A percentile compares a stretch with the other conserved stretches of the same genome.
Conservation (phyloP, 1,140 invertebrate species). For the Bradysia coprophila region DNA sequence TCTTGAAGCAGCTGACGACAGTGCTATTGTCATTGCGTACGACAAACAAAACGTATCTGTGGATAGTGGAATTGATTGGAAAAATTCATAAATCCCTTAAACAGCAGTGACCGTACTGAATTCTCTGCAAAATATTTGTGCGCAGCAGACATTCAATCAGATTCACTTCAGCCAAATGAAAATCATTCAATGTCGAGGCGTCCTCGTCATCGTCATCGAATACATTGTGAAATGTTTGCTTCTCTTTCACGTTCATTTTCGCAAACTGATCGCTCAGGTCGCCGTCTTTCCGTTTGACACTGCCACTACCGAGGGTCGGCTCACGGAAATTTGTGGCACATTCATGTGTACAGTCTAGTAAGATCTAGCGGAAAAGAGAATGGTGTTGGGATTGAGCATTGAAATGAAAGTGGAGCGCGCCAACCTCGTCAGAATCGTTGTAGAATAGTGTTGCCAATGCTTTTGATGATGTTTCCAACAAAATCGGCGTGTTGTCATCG, state of each 20-base stretch:
- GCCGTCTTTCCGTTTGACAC: not conserved
- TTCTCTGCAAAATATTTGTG: conserved; percentile 53
- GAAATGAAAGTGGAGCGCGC: no score
- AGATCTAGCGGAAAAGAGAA: conserved; percentile 5
- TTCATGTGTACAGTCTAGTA: conserved; percentile 44
- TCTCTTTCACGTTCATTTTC: not conserved
- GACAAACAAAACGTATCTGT: conserved; percentile 45
- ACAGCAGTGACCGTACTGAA: conserved; percentile 26
- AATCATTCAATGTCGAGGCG: conserved; percentile 55
- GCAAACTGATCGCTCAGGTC: conserved; percentile 8
- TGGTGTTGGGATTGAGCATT: no score
- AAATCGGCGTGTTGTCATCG: conserved; percentile 58
- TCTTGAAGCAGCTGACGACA: conserved; percentile 45
- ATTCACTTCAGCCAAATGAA: conserved; percentile 61
- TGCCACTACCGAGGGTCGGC: conserved; percentile 29
- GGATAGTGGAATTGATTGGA: conserved; percentile 9
- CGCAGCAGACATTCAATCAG: conserved; percentile 49
- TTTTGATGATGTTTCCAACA: conserved; percentile 51
- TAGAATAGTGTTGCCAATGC: conserved; percentile 53
- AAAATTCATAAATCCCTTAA: not conserved
- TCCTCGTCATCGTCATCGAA: conserved; percentile 34
- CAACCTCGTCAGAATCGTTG: conserved; percentile 57
- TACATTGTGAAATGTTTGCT: not conserved
- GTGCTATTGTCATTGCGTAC: conserved; percentile 41
- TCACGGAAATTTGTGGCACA: conserved; percentile 38